Conservation (phyloP, 2,797 vertebrate genomes). For the Emys orbicularis region DNA sequence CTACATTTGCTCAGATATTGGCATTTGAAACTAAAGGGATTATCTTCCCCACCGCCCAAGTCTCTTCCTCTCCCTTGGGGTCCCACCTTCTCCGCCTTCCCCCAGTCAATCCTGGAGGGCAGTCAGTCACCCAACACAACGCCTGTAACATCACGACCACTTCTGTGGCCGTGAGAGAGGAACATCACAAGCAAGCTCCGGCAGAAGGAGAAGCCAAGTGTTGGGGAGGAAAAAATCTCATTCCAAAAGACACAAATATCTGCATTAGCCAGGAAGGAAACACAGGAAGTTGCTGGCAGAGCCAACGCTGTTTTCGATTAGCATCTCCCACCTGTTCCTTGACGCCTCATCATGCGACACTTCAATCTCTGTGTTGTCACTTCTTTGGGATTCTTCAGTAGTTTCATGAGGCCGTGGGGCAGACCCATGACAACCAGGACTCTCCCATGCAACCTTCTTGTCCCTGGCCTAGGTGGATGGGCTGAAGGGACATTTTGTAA, state of each 20-base stretch:
- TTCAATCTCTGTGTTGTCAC: not conserved
- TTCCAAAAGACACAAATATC: not conserved
- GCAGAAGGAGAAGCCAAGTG: not conserved
- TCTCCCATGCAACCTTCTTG: not conserved
- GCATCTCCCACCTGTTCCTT: not conserved
- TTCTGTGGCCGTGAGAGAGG: not conserved
- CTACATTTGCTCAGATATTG: not conserved
- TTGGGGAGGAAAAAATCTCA: not conserved
- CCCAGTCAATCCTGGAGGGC: not conserved
- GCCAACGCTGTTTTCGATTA: not conserved
- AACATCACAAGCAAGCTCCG: no score
- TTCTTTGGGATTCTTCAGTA: not conserved
- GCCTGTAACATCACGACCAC: not conserved
- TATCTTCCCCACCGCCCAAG: not conserved
- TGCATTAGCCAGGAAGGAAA: no score
- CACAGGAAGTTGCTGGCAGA: not conserved
- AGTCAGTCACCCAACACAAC: not conserved
- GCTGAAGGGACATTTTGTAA: not conserved
- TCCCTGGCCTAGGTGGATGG: not conserved
- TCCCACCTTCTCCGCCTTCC: not conserved
- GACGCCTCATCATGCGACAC: not conserved
- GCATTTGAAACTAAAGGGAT: not conserved
- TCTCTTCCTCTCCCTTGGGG: not conserved
- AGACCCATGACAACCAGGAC: not conserved
- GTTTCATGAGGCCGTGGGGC: accelerated